Evolutionary conservation across 1,140 invertebrate species (phyloP).

Genomic region (Anastrepha obliqua): DNA sequence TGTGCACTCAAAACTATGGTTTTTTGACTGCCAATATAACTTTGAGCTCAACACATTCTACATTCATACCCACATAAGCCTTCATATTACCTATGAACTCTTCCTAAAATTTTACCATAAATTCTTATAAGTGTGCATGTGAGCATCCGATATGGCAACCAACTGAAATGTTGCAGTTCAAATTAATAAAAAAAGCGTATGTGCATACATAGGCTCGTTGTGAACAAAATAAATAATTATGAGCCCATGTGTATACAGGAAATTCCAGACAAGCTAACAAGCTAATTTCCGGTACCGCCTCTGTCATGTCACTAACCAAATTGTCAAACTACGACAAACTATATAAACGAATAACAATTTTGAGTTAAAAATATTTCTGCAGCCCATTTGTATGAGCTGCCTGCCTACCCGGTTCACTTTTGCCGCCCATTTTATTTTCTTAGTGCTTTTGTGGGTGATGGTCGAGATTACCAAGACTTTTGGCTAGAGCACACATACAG

Average conservation of each 20-base stretch:
- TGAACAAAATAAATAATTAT: slow-evolving; percentile 17
- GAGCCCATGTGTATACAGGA: not conserved
- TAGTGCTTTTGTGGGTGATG: not conserved
- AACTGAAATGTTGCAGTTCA: not conserved
- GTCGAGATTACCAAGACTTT: not conserved
- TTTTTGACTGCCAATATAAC: too few species aligned
- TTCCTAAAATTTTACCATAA: too few species aligned
- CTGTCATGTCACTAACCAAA: slow-evolving; percentile 40
- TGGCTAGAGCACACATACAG: not conserved
- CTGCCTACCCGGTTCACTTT: not conserved
- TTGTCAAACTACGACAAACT: slow-evolving; percentile 2
- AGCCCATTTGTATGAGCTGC: not conserved
- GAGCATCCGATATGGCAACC: not conserved
- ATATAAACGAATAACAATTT: slow-evolving; percentile 17
- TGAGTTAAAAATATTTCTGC: not conserved
- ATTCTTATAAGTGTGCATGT: too few species aligned
- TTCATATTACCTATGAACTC: too few species aligned
- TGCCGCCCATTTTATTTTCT: not conserved
- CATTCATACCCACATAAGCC: too few species aligned
- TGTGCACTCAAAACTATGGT: too few species aligned
- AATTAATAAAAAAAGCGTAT: not conserved
- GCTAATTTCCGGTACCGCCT: slow-evolving; percentile 46
- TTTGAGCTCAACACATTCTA: too few species aligned
- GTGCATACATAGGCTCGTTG: not conserved
- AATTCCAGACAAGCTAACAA: slow-evolving; percentile 28